These are phyloP conservation scores for Philopedon plagiatum DNA, from an alignment of 2,888 invertebrate species.

Conservation along the genomic window DNA sequence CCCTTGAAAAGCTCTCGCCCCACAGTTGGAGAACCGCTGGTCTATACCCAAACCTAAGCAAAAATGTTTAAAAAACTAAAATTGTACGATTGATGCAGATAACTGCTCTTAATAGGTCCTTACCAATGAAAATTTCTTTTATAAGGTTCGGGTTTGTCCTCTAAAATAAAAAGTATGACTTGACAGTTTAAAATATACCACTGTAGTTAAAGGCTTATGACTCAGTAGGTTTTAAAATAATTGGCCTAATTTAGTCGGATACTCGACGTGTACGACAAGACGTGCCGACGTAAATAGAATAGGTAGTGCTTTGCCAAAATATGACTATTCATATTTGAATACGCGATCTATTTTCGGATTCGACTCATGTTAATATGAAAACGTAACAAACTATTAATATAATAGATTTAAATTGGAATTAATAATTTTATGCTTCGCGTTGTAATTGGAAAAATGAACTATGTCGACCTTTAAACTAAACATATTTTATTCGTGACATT, in stretches of 20 bases:
- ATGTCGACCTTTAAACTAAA: no score
- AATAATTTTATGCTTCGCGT: not conserved
- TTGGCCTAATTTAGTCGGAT: slow-evolving; percentile 25
- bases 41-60: no score
- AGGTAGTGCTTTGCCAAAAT: slow-evolving; percentile 38
- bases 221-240: slow-evolving; percentile 19
- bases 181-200: no score
- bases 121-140: no score
- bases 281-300: slow-evolving; percentile 40
- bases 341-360: slow-evolving; percentile 20
- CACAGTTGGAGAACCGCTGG: no score
- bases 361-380: slow-evolving; percentile 14
- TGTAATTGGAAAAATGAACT: not conserved
- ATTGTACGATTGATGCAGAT: no score
- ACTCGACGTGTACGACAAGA: slow-evolving; percentile 14
- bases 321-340: slow-evolving; percentile 46
- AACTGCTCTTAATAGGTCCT: no score
- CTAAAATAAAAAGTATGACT: no score
- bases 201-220: not conserved
- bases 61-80: no score
- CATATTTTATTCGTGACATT: no score
- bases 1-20: no score
- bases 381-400: slow-evolving; percentile 21
- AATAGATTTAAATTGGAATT: not conserved
- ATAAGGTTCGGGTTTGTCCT: no score